Evolutionary conservation across 2,888 invertebrate species (phyloP).

Genomic region (Bhutanitis thaidina): DNA sequence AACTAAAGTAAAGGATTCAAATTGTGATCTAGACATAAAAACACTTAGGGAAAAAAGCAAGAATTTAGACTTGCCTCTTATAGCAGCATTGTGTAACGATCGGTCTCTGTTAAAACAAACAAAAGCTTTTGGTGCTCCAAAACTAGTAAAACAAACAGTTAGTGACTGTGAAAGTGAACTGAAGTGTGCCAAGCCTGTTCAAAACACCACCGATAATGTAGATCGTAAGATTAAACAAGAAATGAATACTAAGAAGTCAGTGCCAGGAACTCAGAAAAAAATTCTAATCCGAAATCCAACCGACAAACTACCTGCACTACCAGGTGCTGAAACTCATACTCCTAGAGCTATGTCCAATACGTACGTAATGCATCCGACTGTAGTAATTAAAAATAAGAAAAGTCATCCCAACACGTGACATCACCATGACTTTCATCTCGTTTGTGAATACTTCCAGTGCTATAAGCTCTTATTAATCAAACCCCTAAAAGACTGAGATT

Average conservation of each 20-base stretch:
- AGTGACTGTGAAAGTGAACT: conserved; percentile 71
- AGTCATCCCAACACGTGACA: conserved; percentile 70
- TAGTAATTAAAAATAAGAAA: conserved; percentile 64
- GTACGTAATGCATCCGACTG: conserved; percentile 81
- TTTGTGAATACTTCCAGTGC: conserved; percentile 76
- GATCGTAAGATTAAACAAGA: conserved; percentile 68
- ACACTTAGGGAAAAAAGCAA: conserved; percentile 92
- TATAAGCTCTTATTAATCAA: conserved; percentile 59
- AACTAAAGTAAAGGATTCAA: conserved; percentile 61
- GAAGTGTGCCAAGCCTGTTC: conserved; percentile 63
- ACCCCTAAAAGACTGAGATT: conserved; percentile 60
- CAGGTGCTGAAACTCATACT: conserved; percentile 70
- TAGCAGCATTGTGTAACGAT: conserved; percentile 96
- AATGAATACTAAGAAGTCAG: conserved; percentile 82
- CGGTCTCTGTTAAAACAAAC: conserved; percentile 93
- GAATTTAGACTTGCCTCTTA: conserved; percentile 93
- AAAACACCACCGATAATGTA: conserved; percentile 69
- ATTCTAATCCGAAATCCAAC: conserved; percentile 84
- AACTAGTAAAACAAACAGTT: conserved; percentile 67
- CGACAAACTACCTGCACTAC: conserved; percentile 86
- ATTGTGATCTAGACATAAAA: conserved; percentile 86
- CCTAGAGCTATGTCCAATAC: conserved; percentile 85
- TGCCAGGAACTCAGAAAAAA: conserved; percentile 81
- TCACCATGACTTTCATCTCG: conserved; percentile 22
- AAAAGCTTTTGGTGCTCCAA: conserved; percentile 90